Evolutionary conservation across 1,140 invertebrate genomes (phyloP).

Genomic region (Grapholita molesta): DNA sequence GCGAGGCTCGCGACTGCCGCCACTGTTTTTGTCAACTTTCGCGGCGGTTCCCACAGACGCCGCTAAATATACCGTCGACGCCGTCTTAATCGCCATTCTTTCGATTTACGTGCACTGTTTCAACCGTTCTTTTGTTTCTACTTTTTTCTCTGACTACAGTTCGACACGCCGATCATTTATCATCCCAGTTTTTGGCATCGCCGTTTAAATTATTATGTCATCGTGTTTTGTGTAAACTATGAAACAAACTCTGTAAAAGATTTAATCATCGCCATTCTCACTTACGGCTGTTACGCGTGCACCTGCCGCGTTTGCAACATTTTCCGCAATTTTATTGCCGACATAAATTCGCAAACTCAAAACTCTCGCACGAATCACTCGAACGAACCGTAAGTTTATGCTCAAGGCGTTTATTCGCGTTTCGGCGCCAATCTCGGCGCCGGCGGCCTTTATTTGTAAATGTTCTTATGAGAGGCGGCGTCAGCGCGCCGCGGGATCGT

Average conservation of each 20-base stretch:
- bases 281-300: constrained; percentile 30
- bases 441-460: constrained; percentile 53
- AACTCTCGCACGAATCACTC: constrained; percentile 37
- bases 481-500: constrained; percentile 36
- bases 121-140: constrained; percentile 26
- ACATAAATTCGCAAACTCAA: background rate
- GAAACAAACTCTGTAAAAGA: background rate
- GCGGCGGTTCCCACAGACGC: constrained; percentile 39
- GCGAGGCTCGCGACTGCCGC: constrained; percentile 35
- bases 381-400: constrained; percentile 20
- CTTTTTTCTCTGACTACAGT: background rate
- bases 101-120: constrained; percentile 35
- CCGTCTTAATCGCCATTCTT: constrained; percentile 28
- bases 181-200: background rate
- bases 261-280: constrained; percentile 35
- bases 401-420: constrained; percentile 35
- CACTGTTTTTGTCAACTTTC: constrained; percentile 64
- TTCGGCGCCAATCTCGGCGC: constrained; percentile 41
- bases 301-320: constrained; percentile 36
- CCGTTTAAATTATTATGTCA: constrained; percentile 12
- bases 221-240: background rate
- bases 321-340: constrained; percentile 26
- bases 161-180: constrained; percentile 1
- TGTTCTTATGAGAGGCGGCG: constrained; percentile 46
- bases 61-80: constrained; percentile 29